A percentile compares a stretch with the other conserved stretches of the same genome.
Evolutionary conservation across 2,113 vertebrate species (phyloP).

Genomic region (Dasyornis broadbenti): DNA sequence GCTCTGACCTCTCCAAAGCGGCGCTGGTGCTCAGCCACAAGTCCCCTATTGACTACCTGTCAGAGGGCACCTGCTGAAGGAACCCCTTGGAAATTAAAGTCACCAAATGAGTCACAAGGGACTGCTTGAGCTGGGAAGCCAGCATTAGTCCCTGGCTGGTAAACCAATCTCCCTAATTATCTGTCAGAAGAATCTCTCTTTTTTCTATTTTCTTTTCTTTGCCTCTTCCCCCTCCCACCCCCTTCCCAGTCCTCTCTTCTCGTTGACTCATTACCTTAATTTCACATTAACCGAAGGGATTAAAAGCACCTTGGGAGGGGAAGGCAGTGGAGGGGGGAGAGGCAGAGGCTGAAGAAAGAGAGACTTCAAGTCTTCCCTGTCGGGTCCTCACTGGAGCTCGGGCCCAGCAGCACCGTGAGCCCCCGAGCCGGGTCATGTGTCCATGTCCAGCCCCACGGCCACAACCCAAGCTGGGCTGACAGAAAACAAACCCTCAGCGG

Average conservation of each 20-base stretch:
- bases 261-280: conserved; percentile 81
- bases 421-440: background rate
- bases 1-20: conserved; percentile 80
- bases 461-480: background rate
- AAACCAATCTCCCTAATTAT: conserved; percentile 96
- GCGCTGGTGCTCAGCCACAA: conserved; percentile 73
- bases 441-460: accelerated
- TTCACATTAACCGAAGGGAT: conserved; percentile 77
- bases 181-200: conserved; percentile 75
- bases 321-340: background rate
- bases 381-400: background rate
- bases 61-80: conserved; percentile 82
- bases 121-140: conserved; percentile 73
- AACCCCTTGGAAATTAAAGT: conserved; percentile 84
- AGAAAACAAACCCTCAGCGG: background rate
- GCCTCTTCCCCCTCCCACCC: background rate
- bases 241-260: conserved; percentile 43
- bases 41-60: conserved; percentile 93
- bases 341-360: background rate
- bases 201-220: conserved; percentile 67
- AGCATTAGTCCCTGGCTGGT: conserved; percentile 72
- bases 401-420: accelerated
- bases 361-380: background rate
- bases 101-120: conserved; percentile 83
- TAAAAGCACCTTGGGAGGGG: conserved; percentile 69